phyloP scores from a whole-genome alignment of 2,797 vertebrate genomes.

The Cryptoblepharus egeriae region DNA sequence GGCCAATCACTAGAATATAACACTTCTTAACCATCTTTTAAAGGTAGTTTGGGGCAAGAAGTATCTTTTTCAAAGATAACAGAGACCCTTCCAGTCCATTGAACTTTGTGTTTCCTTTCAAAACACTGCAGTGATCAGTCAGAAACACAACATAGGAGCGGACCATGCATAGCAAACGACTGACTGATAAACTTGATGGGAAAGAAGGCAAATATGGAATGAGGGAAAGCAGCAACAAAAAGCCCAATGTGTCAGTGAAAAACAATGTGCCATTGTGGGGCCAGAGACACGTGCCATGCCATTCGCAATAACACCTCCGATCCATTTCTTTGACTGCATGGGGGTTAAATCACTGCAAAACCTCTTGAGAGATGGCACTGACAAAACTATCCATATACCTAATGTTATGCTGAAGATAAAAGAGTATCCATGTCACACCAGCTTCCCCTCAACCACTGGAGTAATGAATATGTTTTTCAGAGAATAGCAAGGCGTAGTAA shows the following conservation, averaged over 20 bases:
- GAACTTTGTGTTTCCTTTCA: slow-evolving; percentile 52
- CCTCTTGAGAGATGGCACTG: neutral
- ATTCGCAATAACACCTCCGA: slow-evolving; percentile 12
- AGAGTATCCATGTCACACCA: slow-evolving; percentile 6
- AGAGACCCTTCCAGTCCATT: slow-evolving; percentile 48
- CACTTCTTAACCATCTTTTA: slow-evolving; percentile 15
- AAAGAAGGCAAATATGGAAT: slow-evolving; percentile 46
- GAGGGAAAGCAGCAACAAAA: slow-evolving; percentile 42
- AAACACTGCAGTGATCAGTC: slow-evolving; percentile 65
- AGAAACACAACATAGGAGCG: slow-evolving; percentile 43
- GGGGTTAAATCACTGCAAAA: neutral
- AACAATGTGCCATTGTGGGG: neutral
- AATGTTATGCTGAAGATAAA: neutral
- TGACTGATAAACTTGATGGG: slow-evolving; percentile 67
- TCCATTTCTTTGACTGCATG: neutral
- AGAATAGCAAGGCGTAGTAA: slow-evolving; percentile 17
- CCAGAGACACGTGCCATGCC: neutral
- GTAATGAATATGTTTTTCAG: slow-evolving; percentile 28
- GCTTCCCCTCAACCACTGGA: neutral
- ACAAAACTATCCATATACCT: neutral
- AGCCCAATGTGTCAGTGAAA: slow-evolving; percentile 40
- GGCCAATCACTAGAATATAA: too few species aligned
- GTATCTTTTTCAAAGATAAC: slow-evolving; percentile 51
- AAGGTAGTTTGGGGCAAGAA: slow-evolving; percentile 51
- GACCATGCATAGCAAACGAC: slow-evolving; percentile 67